phyloP scores from a whole-genome alignment of 2,113 vertebrate species.

The Platysternon megacephalum region DNA sequence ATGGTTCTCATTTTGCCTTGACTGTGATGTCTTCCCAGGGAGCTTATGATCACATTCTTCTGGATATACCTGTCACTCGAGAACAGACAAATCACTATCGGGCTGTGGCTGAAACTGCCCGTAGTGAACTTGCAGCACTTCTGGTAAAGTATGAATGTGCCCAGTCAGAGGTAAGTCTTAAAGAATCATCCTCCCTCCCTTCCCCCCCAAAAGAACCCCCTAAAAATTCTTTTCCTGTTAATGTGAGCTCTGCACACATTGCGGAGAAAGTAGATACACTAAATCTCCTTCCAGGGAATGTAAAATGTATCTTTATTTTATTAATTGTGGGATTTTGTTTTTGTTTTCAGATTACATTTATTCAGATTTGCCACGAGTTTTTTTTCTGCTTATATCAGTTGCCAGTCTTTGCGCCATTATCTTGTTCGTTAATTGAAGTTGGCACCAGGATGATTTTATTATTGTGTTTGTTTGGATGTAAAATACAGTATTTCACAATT shows the following conservation, averaged over 20 bases:
- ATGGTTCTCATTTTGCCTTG: background rate
- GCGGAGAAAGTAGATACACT: background rate
- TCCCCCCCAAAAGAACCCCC: background rate
- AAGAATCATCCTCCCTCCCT: background rate
- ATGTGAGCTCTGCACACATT: background rate
- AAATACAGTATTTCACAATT: background rate
- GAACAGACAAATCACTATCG: slow-evolving; percentile 81
- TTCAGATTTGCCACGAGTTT: background rate
- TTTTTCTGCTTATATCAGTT: background rate
- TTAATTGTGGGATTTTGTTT: background rate
- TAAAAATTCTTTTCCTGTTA: background rate
- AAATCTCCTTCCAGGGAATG: background rate
- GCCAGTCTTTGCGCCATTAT: background rate
- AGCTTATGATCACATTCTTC: slow-evolving; percentile 8
- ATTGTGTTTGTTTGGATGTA: background rate
- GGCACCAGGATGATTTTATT: background rate
- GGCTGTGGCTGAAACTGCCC: slow-evolving; percentile 79
- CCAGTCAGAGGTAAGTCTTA: slow-evolving; percentile 79
- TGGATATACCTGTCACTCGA: slow-evolving; percentile 70
- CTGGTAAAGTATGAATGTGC: slow-evolving; percentile 79
- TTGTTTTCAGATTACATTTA: background rate
- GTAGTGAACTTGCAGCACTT: slow-evolving; percentile 82
- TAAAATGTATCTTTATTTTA: background rate
- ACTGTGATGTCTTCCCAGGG: slow-evolving; percentile 58
- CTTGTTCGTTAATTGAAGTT: background rate